Base-by-base conservation (phyloP, 2,888 invertebrate genomes). In the Dysmachus trigonus region DNA sequence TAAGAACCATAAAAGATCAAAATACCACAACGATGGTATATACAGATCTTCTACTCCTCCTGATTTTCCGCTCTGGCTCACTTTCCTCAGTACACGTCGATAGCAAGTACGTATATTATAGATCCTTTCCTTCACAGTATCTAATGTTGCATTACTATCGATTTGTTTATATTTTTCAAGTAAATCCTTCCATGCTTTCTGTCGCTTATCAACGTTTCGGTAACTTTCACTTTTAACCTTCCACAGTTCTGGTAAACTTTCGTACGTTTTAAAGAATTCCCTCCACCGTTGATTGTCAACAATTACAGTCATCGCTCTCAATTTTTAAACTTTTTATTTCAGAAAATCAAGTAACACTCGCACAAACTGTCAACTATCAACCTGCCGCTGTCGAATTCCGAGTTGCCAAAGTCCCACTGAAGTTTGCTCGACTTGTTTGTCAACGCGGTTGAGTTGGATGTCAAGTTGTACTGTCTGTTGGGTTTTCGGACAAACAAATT, bases 211-310 rank as follows among this genome's bases (percentile, higher is more conserved):
- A 62, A 87, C 87, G 38, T 89, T 85, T 35, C 87, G 88, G 62
- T 88, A 89, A 5, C 41, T 85, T 6, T 86, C 73, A 74, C 86
- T 87, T 33, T 87, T 88, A 6, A 86, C 33, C 27, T 88, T 88
- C 88, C 89, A 89, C 7, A 89, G 72, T 15, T 85, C 87, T 7
- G 88, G 88, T 6, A 87, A 87, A 22, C 83, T 85, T 86, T 79
- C 83, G 30, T 88, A 89, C n/a, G 87, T 6, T 31, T 87, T 72
- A 7, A 89, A 87, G 71, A 89, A 89, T n/a, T 88, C 87, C 7
- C 41, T 35, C 88, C 88, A 89, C 27, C 83, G 88, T 5, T 18
- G 8, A 2, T 33, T 72, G 2, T 72, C n/a, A 27, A 6, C 22
- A 22, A 72, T 72, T 1, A 4, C 84, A 79, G 1, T 74, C 87